Base-by-base conservation (phyloP, 2,888 invertebrate genomes). In the Sarcophaga rosellei region DNA sequence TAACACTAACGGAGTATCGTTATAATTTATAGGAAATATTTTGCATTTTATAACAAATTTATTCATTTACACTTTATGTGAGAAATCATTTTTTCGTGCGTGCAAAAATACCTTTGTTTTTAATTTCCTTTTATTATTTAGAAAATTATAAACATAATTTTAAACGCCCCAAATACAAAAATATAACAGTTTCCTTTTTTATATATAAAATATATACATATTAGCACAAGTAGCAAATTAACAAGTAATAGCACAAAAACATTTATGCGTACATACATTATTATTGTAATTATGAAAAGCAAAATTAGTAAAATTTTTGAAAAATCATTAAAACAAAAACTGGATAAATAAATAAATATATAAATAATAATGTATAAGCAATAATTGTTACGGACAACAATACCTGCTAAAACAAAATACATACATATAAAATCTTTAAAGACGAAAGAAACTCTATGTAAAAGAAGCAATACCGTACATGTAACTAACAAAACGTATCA, bases 181-280 rank as follows among this genome's bases (percentile, higher is more conserved):
- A n/a, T 61, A 61, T 20, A 35, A 70, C 35, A 23, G 53, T 66
- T 59, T 61, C 23, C n/a, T 59, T 62, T 82, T 69, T 77, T 72
- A 62, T 57, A 78, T 74, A 63, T 66, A 53, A 1, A 53, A 53
- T 17, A 53, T 17, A 53, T 53, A 47, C 12, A 35, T 63, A 63
- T 47, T 53, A 78, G 86, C 86, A 86, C 86, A 84, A 86, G 77
- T 86, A 86, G 86, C 47, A 69, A 74, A 83, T 77, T 70, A 70
- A 61, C 69, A 77, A 75, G 35, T 79, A 78, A 76, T 73, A 81
- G 81, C 84, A 86, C 86, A 86, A 84, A 75, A 72, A 15, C 12
- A 15, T 53, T 53, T 53, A 53, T 53, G 17, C 57, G 74, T 77
- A 76, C 20, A 77, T 77, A 76, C 20, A 82, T 70, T 70, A 70